Evolutionary conservation across 2,888 invertebrate species (phyloP).

Genomic region (Apodemia hepburni): DNA sequence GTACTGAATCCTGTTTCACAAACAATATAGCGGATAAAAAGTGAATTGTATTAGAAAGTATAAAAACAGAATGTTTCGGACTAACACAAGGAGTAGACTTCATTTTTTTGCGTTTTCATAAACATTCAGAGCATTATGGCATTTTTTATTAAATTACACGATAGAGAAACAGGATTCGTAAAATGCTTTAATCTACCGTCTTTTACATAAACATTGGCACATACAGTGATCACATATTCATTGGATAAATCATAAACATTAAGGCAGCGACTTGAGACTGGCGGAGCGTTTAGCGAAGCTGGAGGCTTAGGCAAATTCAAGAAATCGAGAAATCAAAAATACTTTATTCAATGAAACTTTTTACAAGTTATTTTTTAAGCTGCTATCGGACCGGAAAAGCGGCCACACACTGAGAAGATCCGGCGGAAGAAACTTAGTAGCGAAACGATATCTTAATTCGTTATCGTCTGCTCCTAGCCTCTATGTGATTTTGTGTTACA

Average conservation of each 20-base stretch:
- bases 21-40: not conserved
- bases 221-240: slow-evolving; percentile 59
- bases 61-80: not conserved
- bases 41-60: not conserved
- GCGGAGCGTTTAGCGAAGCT: not conserved
- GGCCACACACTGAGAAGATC: no score
- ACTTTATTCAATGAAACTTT: no score
- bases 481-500: no score
- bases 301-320: not conserved
- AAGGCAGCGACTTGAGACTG: not conserved
- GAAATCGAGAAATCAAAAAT: no score
- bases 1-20: slow-evolving; percentile 5
- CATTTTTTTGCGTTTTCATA: not conserved
- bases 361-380: no score
- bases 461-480: not conserved
- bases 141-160: not conserved
- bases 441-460: no score
- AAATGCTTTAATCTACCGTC: slow-evolving; percentile 35
- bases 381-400: no score
- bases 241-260: slow-evolving; percentile 2
- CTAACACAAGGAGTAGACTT: not conserved
- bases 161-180: slow-evolving; percentile 1
- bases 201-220: slow-evolving; percentile 70
- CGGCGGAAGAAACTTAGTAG: no score
- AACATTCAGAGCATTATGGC: not conserved